Evolutionary conservation across 2,113 vertebrate genomes (phyloP).

Genomic region (Halcyon senegalensis): DNA sequence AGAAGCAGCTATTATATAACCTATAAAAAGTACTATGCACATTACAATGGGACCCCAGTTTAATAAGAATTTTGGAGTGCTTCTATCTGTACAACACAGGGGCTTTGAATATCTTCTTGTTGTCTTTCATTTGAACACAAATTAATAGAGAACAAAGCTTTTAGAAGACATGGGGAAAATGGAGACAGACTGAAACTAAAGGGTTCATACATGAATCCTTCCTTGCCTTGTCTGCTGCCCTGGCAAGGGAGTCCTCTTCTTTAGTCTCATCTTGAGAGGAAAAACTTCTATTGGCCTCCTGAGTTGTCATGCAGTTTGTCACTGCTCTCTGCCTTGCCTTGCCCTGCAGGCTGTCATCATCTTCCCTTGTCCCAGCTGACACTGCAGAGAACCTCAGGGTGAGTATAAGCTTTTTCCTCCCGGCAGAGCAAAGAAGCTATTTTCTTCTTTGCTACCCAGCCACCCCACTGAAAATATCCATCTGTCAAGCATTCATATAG

Average conservation of each 20-base stretch:
- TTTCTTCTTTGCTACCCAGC: background rate
- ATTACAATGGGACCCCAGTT: background rate
- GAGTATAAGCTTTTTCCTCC: background rate
- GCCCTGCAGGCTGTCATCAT: too few species aligned
- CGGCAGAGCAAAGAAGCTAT: background rate
- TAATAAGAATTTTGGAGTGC: background rate
- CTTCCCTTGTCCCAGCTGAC: background rate
- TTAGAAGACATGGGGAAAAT: background rate
- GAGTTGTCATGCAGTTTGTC: background rate
- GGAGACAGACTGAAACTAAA: background rate
- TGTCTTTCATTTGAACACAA: background rate
- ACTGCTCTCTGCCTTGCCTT: background rate
- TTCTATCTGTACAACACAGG: background rate
- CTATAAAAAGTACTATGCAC: background rate
- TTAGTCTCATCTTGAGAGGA: background rate
- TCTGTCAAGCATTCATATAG: background rate
- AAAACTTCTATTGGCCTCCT: background rate
- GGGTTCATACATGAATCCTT: background rate
- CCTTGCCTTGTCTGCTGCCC: background rate
- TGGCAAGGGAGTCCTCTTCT: background rate
- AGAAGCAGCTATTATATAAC: background rate
- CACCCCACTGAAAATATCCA: accelerated
- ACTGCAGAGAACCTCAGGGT: background rate
- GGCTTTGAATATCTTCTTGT: background rate
- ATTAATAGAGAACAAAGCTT: background rate